phyloP scores from a whole-genome alignment of 2,113 vertebrate species.

The Dendrocopos noguchii region DNA sequence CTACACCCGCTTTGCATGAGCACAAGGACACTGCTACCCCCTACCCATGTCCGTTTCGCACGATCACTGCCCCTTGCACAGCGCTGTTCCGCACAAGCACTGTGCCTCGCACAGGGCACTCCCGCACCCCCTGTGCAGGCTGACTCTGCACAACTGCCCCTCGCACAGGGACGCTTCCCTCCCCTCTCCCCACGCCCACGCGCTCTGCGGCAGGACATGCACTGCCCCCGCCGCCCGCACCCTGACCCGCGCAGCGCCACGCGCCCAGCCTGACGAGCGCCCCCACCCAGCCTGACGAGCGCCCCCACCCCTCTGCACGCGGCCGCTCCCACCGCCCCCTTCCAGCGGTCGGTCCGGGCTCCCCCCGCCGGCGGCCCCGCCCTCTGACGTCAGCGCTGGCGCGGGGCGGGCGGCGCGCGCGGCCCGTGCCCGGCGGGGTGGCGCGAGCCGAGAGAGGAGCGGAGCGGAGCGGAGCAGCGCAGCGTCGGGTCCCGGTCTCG shows the following conservation, averaged over 20 bases:
- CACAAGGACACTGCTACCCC: too few species aligned
- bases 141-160: not conserved
- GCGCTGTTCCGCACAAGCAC: not conserved
- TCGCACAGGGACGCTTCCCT: not conserved
- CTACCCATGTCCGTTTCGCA: not conserved
- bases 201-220: too few species aligned
- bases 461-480: not conserved
- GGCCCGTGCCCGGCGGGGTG: not conserved
- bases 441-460: not conserved
- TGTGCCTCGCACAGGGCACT: too few species aligned
- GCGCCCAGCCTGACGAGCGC: too few species aligned
- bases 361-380: not conserved
- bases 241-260: too few species aligned
- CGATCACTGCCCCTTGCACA: not conserved
- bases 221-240: too few species aligned
- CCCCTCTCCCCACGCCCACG: not conserved
- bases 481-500: not conserved
- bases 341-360: not conserved
- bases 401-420: not conserved
- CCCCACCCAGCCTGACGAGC: not conserved
- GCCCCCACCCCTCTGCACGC: not conserved
- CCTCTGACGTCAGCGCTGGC: not conserved
- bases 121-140: too few species aligned
- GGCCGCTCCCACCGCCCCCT: not conserved
- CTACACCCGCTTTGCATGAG: too few species aligned